Percentiles rank a stretch among this genome's conserved stretches.
These are phyloP conservation scores for Leucophenga maculata DNA, from an alignment of 2,888 invertebrate genomes.

Conservation along the genomic window DNA sequence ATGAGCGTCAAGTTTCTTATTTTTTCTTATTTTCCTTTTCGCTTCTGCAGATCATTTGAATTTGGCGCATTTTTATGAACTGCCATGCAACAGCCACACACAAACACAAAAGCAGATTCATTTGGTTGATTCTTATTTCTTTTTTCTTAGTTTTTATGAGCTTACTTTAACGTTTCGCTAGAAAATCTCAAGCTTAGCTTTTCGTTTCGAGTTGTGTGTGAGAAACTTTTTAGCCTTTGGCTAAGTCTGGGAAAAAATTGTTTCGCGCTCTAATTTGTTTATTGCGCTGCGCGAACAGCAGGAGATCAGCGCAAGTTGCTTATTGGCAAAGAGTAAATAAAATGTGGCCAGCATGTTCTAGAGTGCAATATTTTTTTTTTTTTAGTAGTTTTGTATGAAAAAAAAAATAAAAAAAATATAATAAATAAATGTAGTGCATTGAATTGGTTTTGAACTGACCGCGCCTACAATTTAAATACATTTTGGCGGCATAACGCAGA, in stretches of 20 bases:
- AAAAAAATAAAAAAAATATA: slow-evolving; percentile 26
- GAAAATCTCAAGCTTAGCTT: slow-evolving; percentile 2
- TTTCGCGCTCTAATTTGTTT: too few species aligned
- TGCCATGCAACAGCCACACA: slow-evolving; percentile 15
- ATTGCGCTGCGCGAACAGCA: too few species aligned
- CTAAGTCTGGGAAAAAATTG: not conserved
- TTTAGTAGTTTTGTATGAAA: slow-evolving; percentile 16
- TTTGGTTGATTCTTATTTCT: not conserved
- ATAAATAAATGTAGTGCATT: slow-evolving; percentile 6
- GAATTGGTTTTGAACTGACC: too few species aligned
- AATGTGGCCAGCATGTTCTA: too few species aligned
- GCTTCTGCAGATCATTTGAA: slow-evolving; percentile 65
- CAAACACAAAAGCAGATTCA: not conserved
- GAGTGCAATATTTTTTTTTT: not conserved
- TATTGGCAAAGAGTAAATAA: too few species aligned
- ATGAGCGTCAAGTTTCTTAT: slow-evolving; percentile 54
- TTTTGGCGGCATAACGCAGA: too few species aligned
- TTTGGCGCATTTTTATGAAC: slow-evolving; percentile 53
- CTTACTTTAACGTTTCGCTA: slow-evolving; percentile 15
- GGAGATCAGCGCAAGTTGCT: not conserved
- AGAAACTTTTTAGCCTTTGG: slow-evolving; percentile 8
- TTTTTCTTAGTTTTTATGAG: slow-evolving; percentile 14
- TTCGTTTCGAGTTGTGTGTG: not conserved
- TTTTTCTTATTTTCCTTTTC: slow-evolving; percentile 6
- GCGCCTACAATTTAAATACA: too few species aligned